Evolutionary conservation across 2,797 vertebrate species (phyloP).

Genomic region (Sebastes nivosus): DNA sequence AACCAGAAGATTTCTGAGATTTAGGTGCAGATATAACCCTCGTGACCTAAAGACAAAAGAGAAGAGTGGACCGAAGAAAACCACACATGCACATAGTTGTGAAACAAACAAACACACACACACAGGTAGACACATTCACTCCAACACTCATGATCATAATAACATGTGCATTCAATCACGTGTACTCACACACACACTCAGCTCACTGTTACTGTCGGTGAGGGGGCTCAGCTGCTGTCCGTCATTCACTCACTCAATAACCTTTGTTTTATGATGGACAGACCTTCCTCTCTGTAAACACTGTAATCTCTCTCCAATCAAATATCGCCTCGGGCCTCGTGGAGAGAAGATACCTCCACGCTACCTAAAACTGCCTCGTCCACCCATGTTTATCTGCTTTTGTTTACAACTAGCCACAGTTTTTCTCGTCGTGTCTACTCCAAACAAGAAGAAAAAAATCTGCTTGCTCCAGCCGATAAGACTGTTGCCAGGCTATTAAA

Average conservation of each 20-base stretch:
- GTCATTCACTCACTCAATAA: conserved; percentile 21
- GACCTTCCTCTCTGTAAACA: conserved; percentile 38
- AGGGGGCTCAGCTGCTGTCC: not conserved
- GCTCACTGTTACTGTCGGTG: not conserved
- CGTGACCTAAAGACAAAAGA: not conserved
- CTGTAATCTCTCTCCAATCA: conserved; percentile 56
- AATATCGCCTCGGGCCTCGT: conserved; percentile 25
- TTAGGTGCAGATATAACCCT: not conserved
- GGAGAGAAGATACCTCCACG: conserved; percentile 10
- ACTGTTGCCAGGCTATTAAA: too few species aligned
- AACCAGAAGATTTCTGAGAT: not conserved
- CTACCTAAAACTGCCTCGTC: not conserved
- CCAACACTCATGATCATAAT: not conserved
- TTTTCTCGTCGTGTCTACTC: not conserved
- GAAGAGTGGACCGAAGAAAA: not conserved
- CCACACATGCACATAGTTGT: not conserved
- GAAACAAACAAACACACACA: not conserved
- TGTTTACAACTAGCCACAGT: not conserved
- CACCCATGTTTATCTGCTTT: conserved; percentile 2
- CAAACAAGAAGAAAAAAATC: not conserved
- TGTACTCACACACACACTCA: not conserved
- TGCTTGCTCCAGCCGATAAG: not conserved
- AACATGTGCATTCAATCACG: not conserved
- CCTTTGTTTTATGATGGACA: conserved; percentile 48
- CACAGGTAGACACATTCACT: not conserved